Evolutionary conservation across 2,888 invertebrate species (phyloP), one percentile per base, ranked within the genome.

Genomic region (Dicyrtoma fusca): DNA sequence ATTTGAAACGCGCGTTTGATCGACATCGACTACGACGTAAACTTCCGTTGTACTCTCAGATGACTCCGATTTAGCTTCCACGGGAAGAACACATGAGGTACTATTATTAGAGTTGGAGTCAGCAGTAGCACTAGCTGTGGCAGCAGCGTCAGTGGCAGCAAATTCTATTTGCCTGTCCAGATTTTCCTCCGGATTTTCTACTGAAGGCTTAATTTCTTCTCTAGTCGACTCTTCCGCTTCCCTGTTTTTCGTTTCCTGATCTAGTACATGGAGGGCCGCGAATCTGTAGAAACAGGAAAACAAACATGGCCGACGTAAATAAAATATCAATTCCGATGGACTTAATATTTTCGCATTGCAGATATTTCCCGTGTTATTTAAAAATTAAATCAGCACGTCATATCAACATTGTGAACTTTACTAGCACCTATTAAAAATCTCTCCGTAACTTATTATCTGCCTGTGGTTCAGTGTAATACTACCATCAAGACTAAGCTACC

Each of bases 281-380:
- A 49, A 64, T 26, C 64, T 64, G 25, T 14, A 64, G 21, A 64
- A 25, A 64, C 11, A 45, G 26, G n/a, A 25, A 59, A 11, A 34
- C 2, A 59, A 25, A 13, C 49, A n/a, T 49, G 49, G 49, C 19
- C n/a, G 49, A 6, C 19, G n/a, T 49, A 49, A 49, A 49, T 49
- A 21, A 55, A 55, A 55, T 49, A 49, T 49, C n/a, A 53, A 53
- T 53, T 63, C 47, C 26, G 25, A 64, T 64, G 49, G 3, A 64
- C 49, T 64, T 21, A 25, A 23, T 17, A 26, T 26, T 69, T 69
- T 45, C 69, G 69, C 69, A 69, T 45, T 69, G 69, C 69, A 44
- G 69, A 69, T 69, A 47, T 25, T 57, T 57, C 42, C 42, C 6
- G 10, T 47, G 49, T 34, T 17, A 51, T 17, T 23, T 64, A 49